A percentile compares a stretch with the other conserved stretches of the same genome.
These are phyloP conservation scores for Sebastes cheni DNA, from an alignment of 2,797 vertebrate genomes.

Conservation along the genomic window DNA sequence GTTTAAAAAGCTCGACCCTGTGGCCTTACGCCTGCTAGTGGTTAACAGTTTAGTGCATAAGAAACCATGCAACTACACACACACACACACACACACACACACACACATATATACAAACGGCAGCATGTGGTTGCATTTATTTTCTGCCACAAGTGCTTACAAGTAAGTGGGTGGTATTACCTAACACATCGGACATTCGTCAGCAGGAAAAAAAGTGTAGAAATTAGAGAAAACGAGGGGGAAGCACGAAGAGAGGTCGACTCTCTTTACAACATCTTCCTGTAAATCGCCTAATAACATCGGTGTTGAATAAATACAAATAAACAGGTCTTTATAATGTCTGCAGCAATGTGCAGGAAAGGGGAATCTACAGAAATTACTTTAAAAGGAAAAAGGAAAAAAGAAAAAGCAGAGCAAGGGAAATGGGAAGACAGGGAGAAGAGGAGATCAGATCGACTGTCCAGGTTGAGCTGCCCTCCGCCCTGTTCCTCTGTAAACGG, in stretches of 20 bases:
- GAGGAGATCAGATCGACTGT: not conserved
- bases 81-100: constrained; percentile 28
- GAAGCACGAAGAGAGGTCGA: constrained; percentile 9
- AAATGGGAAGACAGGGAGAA: not conserved
- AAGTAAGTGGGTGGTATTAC: constrained; percentile 78
- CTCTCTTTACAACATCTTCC: constrained; percentile 14
- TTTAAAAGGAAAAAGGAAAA: not conserved
- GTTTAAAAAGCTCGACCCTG: constrained; percentile 35
- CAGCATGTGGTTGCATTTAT: constrained; percentile 75
- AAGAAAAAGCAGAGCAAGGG: not conserved
- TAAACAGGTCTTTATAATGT: not conserved
- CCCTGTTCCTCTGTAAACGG: constrained; percentile 4
- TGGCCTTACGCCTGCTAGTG: constrained; percentile 35
- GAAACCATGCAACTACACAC: constrained; percentile 13
- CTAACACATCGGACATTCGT: constrained; percentile 69
- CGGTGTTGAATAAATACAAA: constrained; percentile 22
- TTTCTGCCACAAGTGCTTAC: constrained; percentile 72
- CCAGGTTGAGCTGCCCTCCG: not conserved
- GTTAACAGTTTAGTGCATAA: constrained; percentile 39
- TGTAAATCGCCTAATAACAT: constrained; percentile 13
- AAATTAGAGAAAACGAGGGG: constrained; percentile 22
- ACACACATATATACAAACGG: constrained; percentile 8
- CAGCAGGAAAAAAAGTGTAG: constrained; percentile 31
- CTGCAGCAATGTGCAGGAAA: not conserved
- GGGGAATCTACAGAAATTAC: not conserved